These are phyloP conservation scores for Cepaea nemoralis DNA, from an alignment of 1,140 invertebrate species.

Conservation along the genomic window DNA sequence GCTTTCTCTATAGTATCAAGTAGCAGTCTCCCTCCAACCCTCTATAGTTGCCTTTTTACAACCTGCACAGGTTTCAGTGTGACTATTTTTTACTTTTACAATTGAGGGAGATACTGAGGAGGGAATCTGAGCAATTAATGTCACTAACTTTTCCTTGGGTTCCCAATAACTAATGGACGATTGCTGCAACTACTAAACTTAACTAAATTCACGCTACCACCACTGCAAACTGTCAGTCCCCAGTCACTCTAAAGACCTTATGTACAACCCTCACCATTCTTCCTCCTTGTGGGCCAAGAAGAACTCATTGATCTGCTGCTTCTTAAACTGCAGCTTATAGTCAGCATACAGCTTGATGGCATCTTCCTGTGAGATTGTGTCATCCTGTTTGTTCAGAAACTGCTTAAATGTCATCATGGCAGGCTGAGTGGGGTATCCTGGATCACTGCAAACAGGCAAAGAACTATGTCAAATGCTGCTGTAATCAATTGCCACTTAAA, in stretches of 20 bases:
- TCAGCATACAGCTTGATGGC: slow-evolving; percentile 98
- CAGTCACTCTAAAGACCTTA: not conserved
- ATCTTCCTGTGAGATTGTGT: slow-evolving; percentile 96
- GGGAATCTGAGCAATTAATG: too few species aligned
- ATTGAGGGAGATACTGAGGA: too few species aligned
- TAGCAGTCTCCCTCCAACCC: too few species aligned
- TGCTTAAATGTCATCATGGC: slow-evolving; percentile 98
- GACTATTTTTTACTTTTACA: too few species aligned
- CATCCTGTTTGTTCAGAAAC: slow-evolving; percentile 95
- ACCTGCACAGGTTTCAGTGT: too few species aligned
- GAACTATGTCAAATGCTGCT: not conserved
- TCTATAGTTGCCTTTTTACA: too few species aligned
- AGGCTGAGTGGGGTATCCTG: slow-evolving; percentile 76
- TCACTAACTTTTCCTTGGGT: not conserved
- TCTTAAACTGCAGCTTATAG: slow-evolving; percentile 96
- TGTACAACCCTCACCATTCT: slow-evolving; percentile 89
- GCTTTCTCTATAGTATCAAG: too few species aligned
- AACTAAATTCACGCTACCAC: too few species aligned
- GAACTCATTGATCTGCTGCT: slow-evolving; percentile 97
- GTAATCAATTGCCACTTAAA: too few species aligned
- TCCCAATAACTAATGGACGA: too few species aligned
- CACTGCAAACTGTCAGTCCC: not conserved
- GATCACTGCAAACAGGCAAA: slow-evolving; percentile 47
- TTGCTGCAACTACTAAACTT: too few species aligned
- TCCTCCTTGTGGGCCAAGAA: slow-evolving; percentile 99